Base-by-base conservation (phyloP, 1,140 invertebrate species). In the Drosophila virilis region DNA sequence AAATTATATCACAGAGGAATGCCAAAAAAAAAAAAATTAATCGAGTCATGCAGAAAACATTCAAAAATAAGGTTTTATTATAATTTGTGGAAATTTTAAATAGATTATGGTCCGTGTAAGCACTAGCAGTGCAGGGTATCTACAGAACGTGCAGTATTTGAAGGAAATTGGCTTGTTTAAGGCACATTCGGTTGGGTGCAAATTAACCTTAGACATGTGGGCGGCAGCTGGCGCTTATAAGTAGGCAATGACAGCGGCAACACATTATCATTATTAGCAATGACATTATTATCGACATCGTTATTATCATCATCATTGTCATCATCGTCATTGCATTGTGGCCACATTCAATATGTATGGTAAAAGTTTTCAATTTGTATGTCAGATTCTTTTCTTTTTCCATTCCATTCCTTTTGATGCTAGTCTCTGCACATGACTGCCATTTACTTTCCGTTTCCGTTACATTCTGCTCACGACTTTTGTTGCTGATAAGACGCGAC, bases 391-490 rank as follows among this genome's bases (percentile, higher is more conserved):
- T 17, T 22, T 45, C 35, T 45, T 45, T 9, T 22, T 22, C 22
- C 43, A 8, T 33, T 42, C 62, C 1, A 17, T 17, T 35, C 48
- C 62, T 59, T 55, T 48, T 59, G 43, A 33, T 35, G 28, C 42
- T 55, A 54, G 59, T 38, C 60, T 40, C 22, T 28, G 4, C 65
- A 78, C 80, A 84, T 82, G 82, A 64, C 82, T 79, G 76, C 79
- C 83, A 82, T 83, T 88, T 83, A 77, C 76, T 82, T 86, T 88
- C 83, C 83, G 83, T 86, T 86, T 86, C 83, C 83, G 83, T 79
- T 83, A 79, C 79, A 86, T 86, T 79, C 83, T 77, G 83, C 81
- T 70, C 79, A 83, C 83, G 83, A 79, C 83, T 88, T 70, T 80
- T 55, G 58, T 43, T 69, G 70, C 66, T 82, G 82, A 86, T 86